phyloP scores from a whole-genome alignment of 2,113 vertebrate genomes.

The Prionailurus viverrinus region DNA sequence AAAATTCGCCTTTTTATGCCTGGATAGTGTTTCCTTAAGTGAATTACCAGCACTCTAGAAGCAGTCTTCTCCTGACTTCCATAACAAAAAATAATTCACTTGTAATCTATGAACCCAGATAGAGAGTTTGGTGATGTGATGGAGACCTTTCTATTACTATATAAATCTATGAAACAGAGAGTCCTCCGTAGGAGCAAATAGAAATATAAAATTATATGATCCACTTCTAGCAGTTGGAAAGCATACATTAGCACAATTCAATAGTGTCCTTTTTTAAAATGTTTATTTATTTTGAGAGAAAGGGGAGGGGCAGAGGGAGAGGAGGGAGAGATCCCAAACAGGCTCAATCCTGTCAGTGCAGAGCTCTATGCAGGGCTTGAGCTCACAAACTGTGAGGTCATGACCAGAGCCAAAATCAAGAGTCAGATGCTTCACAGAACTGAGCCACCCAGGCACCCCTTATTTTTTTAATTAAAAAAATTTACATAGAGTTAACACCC shows the following conservation, averaged over 20 bases:
- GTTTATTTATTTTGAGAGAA: too few relatives aligned
- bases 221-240: not conserved
- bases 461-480: not conserved
- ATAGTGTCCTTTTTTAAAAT: not conserved
- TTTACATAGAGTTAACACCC: not conserved
- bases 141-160: not conserved
- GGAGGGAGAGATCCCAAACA: too few relatives aligned
- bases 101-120: not conserved
- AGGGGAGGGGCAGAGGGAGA: too few relatives aligned
- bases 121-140: not conserved
- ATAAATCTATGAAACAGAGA: not conserved
- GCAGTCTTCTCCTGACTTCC: slow-evolving; percentile 22
- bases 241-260: not conserved
- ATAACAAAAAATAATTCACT: not conserved
- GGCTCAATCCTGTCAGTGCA: too few relatives aligned
- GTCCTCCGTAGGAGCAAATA: not conserved
- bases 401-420: too few relatives aligned
- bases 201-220: not conserved
- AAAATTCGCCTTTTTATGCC: not conserved
- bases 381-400: too few relatives aligned
- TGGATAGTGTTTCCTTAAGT: not conserved
- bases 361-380: too few relatives aligned
- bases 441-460: too few relatives aligned
- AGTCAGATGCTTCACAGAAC: too few relatives aligned
- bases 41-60: not conserved